Evolutionary conservation across 2,888 invertebrate species (phyloP).

Genomic region (Dynastes maya): DNA sequence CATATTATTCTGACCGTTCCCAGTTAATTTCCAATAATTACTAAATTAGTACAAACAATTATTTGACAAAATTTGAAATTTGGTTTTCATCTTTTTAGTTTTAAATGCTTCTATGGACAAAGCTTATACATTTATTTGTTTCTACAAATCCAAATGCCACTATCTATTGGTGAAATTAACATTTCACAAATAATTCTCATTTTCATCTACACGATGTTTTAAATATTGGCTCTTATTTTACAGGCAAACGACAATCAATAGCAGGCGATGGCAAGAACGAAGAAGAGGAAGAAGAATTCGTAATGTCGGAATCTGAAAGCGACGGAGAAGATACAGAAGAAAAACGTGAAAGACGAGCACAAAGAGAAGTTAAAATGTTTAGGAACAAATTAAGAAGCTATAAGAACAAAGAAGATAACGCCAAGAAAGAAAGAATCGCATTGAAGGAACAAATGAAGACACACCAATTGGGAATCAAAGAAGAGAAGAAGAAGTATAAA

Average conservation of each 20-base stretch:
- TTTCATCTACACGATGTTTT: neutral
- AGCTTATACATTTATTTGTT: too few relatives aligned
- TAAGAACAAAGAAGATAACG: slow-evolving; percentile 80
- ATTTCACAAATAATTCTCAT: neutral
- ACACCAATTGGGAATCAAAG: slow-evolving; percentile 83
- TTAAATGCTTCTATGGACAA: too few relatives aligned
- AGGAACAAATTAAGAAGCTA: slow-evolving; percentile 72
- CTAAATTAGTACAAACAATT: too few relatives aligned
- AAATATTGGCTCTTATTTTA: slow-evolving; percentile 10
- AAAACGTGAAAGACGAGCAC: slow-evolving; percentile 74
- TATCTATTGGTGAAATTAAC: neutral
- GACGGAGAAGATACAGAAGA: slow-evolving; percentile 80
- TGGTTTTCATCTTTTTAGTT: too few relatives aligned
- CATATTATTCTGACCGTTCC: too few relatives aligned
- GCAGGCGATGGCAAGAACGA: slow-evolving; percentile 70
- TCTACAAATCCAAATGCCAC: too few relatives aligned
- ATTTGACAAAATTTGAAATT: too few relatives aligned
- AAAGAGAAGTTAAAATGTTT: slow-evolving; percentile 81
- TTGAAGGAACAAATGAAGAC: slow-evolving; percentile 87
- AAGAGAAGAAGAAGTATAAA: slow-evolving; percentile 88
- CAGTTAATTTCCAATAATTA: too few relatives aligned
- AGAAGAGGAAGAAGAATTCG: slow-evolving; percentile 74
- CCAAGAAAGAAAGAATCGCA: slow-evolving; percentile 84
- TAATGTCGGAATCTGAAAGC: slow-evolving; percentile 77
- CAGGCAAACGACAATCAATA: slow-evolving; percentile 63